Conservation (phyloP, 2,113 vertebrate species). For the Xyliphius kryptos region DNA sequence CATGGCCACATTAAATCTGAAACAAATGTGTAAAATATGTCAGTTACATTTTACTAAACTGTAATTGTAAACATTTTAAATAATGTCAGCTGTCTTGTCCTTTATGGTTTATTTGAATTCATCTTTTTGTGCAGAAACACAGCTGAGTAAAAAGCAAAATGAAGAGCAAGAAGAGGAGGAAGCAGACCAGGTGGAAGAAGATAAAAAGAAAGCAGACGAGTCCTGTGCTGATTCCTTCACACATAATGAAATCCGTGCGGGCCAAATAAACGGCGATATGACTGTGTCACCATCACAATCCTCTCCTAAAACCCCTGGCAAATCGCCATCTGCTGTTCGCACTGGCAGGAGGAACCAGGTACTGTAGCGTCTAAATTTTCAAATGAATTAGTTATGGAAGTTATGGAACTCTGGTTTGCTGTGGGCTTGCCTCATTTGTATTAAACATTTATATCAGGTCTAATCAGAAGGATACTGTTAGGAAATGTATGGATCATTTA, state of each 20-base stretch:
- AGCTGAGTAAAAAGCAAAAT: constrained; percentile 40
- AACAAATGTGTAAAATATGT: no score
- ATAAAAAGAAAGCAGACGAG: constrained; percentile 49
- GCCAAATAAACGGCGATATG: constrained; percentile 73
- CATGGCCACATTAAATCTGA: no score
- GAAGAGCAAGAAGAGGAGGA: constrained; percentile 46
- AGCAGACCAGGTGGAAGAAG: constrained; percentile 30
- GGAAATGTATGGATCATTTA: no score
- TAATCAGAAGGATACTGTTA: no score
- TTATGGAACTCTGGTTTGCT: no score
- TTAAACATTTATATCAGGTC: no score
- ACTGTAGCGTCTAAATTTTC: constrained; percentile 7
- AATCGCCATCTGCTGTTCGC: constrained; percentile 74
- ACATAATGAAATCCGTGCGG: constrained; percentile 80
- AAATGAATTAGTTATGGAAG: not conserved
- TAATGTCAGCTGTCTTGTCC: no score
- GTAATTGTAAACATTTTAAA: no score
- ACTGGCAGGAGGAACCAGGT: constrained; percentile 87
- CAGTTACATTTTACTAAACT: no score
- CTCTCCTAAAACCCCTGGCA: constrained; percentile 72
- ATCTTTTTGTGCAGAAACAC: not conserved
- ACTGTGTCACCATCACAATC: constrained; percentile 48
- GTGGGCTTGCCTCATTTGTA: no score
- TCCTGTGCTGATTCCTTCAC: constrained; percentile 85
- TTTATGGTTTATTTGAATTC: no score